Evolutionary conservation across 2,888 invertebrate genomes (phyloP), one percentile per base, ranked within the genome.

Genomic region (Quadroppia sp.): DNA sequence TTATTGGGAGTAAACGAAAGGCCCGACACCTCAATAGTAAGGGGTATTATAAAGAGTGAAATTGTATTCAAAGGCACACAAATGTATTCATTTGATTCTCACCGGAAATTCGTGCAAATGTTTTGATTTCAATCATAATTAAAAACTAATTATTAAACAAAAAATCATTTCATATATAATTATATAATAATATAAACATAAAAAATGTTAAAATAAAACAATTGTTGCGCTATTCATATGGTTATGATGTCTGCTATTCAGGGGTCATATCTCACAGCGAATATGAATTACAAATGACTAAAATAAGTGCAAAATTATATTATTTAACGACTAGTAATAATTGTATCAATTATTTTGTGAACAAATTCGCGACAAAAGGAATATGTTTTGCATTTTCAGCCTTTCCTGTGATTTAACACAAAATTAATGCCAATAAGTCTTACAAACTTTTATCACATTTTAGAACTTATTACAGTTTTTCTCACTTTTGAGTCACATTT

Each of bases 401-500:
- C 50, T n/a, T 50, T 50, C 50, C 6, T 20, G 6, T 50, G 4
- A 17, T 53, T 11, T 20, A 23, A 53, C 7, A 53, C n/a, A 53
- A 53, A 50, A 20, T 53, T 3, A 53, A 40, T 64, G 30, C 64
- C 64, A 64, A 64, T 64, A 64, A 40, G 64, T 36, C 64, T 64
- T 53, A 20, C 64, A 40, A 36, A 40, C 64, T 36, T 30, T 64
- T 64, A 64, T 64, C 64, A 64, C 64, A 64, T 20, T 36, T 64
- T 1, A 13, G 17, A 11, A 11, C 1, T 42, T 40, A 67, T 67
- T 67, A 67, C 67, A 67, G 42, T 6, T n/a, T 42, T 13, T 69
- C 69, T 71, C 71, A 71, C 50, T 71, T 25, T 45, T 32, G 25
- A 71, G 53, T 71, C 71, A 20, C 36, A 53, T 50, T 50, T 25